Evolutionary conservation across 1,140 invertebrate species (phyloP).

Genomic region (Drosophila serrata): DNA sequence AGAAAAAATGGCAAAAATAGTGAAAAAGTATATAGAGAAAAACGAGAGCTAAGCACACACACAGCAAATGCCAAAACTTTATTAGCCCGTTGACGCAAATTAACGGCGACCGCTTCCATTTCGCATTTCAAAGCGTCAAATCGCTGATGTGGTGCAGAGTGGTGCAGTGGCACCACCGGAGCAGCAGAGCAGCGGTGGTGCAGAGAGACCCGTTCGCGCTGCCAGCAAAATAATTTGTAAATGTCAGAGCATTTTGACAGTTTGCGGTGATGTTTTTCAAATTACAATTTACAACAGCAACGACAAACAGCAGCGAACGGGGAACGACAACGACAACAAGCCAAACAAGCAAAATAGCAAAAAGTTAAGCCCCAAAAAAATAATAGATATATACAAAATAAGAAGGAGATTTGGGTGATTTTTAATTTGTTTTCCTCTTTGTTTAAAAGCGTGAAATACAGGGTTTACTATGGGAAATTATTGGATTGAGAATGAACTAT

Average conservation of each 20-base stretch:
- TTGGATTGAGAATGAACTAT: too few relatives aligned
- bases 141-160: slow-evolving; percentile 54
- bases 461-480: not conserved
- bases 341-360: slow-evolving; percentile 14
- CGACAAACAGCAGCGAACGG: slow-evolving; percentile 23
- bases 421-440: slow-evolving; percentile 1
- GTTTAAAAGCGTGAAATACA: slow-evolving; percentile 10
- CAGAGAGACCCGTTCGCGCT: slow-evolving; percentile 62
- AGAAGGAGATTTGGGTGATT: slow-evolving; percentile 33
- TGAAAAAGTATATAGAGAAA: slow-evolving; percentile 11
- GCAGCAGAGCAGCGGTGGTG: slow-evolving; percentile 34
- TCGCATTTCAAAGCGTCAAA: slow-evolving; percentile 83
- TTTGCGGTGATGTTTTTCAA: slow-evolving; percentile 83
- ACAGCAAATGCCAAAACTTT: slow-evolving; percentile 79
- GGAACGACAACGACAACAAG: slow-evolving; percentile 30
- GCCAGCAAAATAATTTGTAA: slow-evolving; percentile 83
- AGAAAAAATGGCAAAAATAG: slow-evolving; percentile 4
- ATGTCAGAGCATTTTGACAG: slow-evolving; percentile 83
- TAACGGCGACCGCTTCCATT: slow-evolving; percentile 81
- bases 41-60: slow-evolving; percentile 52
- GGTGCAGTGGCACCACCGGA: slow-evolving; percentile 10
- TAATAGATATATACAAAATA: slow-evolving; percentile 43
- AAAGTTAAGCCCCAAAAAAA: slow-evolving; percentile 45
- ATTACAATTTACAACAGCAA: slow-evolving; percentile 80
- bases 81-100: slow-evolving; percentile 84